A percentile compares a stretch with the other conserved stretches of the same genome.
phyloP scores from a whole-genome alignment of 2,113 vertebrate species.

The human (Homo sapiens) region DNA sequence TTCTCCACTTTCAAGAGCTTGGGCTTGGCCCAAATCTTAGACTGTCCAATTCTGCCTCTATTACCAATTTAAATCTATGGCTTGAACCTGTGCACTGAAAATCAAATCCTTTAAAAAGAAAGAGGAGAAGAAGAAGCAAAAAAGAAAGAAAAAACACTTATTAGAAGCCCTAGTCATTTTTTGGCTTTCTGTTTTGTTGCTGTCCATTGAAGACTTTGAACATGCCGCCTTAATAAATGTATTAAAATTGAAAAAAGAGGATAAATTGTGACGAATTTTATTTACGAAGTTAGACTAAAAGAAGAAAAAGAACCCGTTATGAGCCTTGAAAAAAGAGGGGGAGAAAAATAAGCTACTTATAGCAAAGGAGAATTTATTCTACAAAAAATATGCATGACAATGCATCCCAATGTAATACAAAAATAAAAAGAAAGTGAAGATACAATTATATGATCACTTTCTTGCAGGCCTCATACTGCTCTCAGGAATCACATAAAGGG shows the following conservation, averaged over 20 bases:
- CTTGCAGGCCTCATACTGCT: slow-evolving; percentile 89
- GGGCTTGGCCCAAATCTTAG: slow-evolving; percentile 61
- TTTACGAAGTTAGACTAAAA: slow-evolving; percentile 77
- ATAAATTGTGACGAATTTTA: slow-evolving; percentile 79
- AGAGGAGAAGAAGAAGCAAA: not conserved
- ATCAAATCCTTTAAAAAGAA: slow-evolving; percentile 63
- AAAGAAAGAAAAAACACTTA: not conserved
- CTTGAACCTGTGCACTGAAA: slow-evolving; percentile 71
- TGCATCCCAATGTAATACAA: slow-evolving; percentile 92
- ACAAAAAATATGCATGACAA: slow-evolving; percentile 96
- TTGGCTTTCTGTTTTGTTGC: slow-evolving; percentile 52
- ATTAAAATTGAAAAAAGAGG: slow-evolving; percentile 76
- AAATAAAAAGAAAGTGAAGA: slow-evolving; percentile 95
- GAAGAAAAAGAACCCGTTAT: slow-evolving; percentile 65
- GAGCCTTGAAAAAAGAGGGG: slow-evolving; percentile 56
- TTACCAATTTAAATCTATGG: slow-evolving; percentile 71
- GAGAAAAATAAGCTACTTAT: slow-evolving; percentile 86
- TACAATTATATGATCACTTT: slow-evolving; percentile 90
- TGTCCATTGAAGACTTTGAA: slow-evolving; percentile 72
- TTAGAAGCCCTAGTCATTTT: slow-evolving; percentile 62
- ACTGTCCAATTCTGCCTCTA: slow-evolving; percentile 70
- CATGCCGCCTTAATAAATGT: slow-evolving; percentile 74
- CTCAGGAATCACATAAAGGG: slow-evolving; percentile 84
- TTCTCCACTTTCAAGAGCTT: slow-evolving; percentile 60
- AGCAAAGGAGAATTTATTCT: slow-evolving; percentile 96